Percentiles rank a stretch among this genome's conserved stretches.
Conservation (phyloP, 1,140 invertebrate genomes). For the Cryptotermes secundus region DNA sequence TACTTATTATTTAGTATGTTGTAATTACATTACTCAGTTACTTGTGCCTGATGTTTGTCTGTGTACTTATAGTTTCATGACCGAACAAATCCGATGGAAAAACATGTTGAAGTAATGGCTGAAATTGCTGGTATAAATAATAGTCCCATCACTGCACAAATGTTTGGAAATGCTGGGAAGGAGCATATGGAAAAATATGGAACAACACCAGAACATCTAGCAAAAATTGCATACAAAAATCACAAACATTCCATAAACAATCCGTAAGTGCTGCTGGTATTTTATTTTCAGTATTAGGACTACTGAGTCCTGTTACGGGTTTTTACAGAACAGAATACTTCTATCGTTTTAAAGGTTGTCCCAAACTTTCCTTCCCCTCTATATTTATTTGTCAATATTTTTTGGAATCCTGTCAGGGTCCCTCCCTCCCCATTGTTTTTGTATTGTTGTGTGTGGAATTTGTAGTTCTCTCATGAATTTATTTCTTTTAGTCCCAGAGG, state of each 20-base stretch:
- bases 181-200: constrained; percentile 99
- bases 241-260: constrained; percentile 96
- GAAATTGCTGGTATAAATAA: constrained; percentile 75
- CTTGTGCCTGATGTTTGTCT: too few relatives aligned
- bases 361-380: too few relatives aligned
- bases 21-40: too few relatives aligned
- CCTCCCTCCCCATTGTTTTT: too few relatives aligned
- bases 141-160: constrained; percentile 86
- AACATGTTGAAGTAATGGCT: constrained; percentile 84
- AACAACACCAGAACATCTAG: constrained; percentile 88
- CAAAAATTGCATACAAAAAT: constrained; percentile 97
- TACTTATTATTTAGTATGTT: not conserved
- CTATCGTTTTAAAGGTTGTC: too few relatives aligned
- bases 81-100: constrained; percentile 91
- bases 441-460: too few relatives aligned
- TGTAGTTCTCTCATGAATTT: too few relatives aligned
- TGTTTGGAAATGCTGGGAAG: constrained; percentile 94
- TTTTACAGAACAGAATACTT: too few relatives aligned
- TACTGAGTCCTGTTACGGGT: too few relatives aligned
- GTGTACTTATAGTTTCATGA: constrained; percentile 68
- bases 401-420: too few relatives aligned
- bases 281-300: constrained; percentile 7
- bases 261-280: constrained; percentile 65
- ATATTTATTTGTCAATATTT: too few relatives aligned
- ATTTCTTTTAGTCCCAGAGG: too few relatives aligned